Evolutionary conservation across 1,140 invertebrate species (phyloP), one percentile per base, ranked within the genome.

Genomic region (Chlorops oryzae): DNA sequence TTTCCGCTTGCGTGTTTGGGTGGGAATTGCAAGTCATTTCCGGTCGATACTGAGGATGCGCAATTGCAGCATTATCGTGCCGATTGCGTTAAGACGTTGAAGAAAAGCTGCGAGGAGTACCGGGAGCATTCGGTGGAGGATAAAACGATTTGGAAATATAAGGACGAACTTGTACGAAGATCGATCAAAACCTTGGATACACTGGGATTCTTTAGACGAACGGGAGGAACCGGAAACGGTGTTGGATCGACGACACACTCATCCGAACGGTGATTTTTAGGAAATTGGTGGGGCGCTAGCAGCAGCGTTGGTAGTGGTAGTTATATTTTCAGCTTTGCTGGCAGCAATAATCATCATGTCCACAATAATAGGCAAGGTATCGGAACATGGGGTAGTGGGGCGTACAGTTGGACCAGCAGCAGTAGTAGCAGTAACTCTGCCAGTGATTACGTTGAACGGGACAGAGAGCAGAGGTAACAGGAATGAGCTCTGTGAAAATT

Each of bases 31-130:
- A 89, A 88, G 15, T 90, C 88, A 20, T 94, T 89, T 73, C 80
- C 88, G 9, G 84, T 96, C 50, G 82, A 88, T 53, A 88, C 85
- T 2, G 75, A 79, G 39, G 84, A 90, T 55, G 93, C 92, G 6
- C 88, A 96, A 55, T 74, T 96, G 57, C 90, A 96, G 67, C 93
- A 97, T 70, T 97, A 96, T 73, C 80, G 92, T 23, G 88, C 88
- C 10, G 89, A 93, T 62, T 96, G 93, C 73, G 90, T 94, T 10
- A 89, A 85, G 50, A 90, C 89, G 12, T 71, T 94, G 54, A 90
- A 89, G 73, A 92, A 93, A 71, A 77, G 80, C 23, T 96, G 92
- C 74, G 80, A 83, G 15, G 85, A 92, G 59, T 92, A 86, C 65
- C 78, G 88, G 20, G 83, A 87, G 60, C 84, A 88, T 55, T 88